Evolutionary conservation across 2,888 invertebrate species (phyloP).

Genomic region (Tetrapedia diversipes): DNA sequence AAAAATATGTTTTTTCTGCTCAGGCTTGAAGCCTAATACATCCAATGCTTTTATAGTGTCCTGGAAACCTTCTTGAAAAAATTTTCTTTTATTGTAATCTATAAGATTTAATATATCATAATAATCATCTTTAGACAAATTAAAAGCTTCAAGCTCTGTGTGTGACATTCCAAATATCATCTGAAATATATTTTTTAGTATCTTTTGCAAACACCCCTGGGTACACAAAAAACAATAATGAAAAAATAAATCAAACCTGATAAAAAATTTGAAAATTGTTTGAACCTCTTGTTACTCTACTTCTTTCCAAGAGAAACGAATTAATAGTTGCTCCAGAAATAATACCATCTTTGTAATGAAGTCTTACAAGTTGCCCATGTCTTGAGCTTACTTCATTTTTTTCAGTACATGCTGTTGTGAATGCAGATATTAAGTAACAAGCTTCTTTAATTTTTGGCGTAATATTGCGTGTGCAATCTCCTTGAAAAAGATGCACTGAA

Average conservation of each 20-base stretch:
- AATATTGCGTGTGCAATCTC: slow-evolving; percentile 64
- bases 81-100: slow-evolving; percentile 45
- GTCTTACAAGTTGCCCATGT: slow-evolving; percentile 81
- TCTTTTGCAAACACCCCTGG: background rate
- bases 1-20: slow-evolving; percentile 72
- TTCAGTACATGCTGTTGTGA: slow-evolving; percentile 81
- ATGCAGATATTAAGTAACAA: slow-evolving; percentile 75
- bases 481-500: slow-evolving; percentile 31
- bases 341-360: slow-evolving; percentile 76
- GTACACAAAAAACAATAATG: background rate
- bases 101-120: slow-evolving; percentile 71
- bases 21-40: slow-evolving; percentile 70
- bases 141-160: slow-evolving; percentile 68
- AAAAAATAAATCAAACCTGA: slow-evolving; percentile 73
- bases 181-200: slow-evolving; percentile 58
- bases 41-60: slow-evolving; percentile 77
- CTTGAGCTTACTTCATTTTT: slow-evolving; percentile 81
- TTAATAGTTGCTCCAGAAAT: slow-evolving; percentile 80
- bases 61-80: slow-evolving; percentile 65
- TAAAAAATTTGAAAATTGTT: slow-evolving; percentile 82
- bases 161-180: slow-evolving; percentile 74
- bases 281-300: slow-evolving; percentile 78
- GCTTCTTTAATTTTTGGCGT: slow-evolving; percentile 75
- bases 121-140: slow-evolving; percentile 63
- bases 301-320: slow-evolving; percentile 82